phyloP scores from a whole-genome alignment of 2,888 invertebrate species.

The Pristionchus maxplancki region DNA sequence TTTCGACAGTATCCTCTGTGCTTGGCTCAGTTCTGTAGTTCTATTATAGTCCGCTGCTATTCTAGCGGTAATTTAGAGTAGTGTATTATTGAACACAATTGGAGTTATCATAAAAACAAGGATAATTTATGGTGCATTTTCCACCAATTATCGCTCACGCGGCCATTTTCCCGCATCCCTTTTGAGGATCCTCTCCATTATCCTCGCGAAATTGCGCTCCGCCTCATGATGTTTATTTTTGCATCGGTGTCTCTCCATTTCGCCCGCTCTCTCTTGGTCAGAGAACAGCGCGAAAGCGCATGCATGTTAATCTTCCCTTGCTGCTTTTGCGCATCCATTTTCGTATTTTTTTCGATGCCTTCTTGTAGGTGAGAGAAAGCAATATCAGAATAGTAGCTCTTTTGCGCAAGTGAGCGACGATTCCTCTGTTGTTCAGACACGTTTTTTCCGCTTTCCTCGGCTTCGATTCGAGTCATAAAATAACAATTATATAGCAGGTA shows the following conservation, averaged over 20 bases:
- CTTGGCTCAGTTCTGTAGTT: too few relatives aligned
- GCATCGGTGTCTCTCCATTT: too few relatives aligned
- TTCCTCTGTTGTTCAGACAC: background rate
- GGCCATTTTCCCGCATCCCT: background rate
- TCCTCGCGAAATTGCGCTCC: background rate
- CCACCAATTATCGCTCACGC: background rate
- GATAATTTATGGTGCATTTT: too few relatives aligned
- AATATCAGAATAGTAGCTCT: background rate
- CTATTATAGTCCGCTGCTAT: too few relatives aligned
- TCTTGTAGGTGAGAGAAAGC: background rate
- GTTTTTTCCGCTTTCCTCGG: background rate
- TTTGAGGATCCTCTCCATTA: background rate
- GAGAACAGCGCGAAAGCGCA: too few relatives aligned
- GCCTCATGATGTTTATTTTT: background rate
- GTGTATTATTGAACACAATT: too few relatives aligned
- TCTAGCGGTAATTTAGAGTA: too few relatives aligned
- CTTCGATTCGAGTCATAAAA: background rate
- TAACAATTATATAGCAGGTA: background rate
- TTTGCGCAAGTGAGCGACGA: background rate
- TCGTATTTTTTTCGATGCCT: background rate
- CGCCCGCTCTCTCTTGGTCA: too few relatives aligned
- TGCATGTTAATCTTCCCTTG: too few relatives aligned
- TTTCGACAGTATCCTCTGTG: too few relatives aligned
- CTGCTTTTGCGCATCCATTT: background rate
- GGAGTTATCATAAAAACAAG: too few relatives aligned